Evolutionary conservation across 2,888 invertebrate genomes (phyloP), one percentile per base, ranked within the genome.

Genomic region (Enchytraeus crypticus): DNA sequence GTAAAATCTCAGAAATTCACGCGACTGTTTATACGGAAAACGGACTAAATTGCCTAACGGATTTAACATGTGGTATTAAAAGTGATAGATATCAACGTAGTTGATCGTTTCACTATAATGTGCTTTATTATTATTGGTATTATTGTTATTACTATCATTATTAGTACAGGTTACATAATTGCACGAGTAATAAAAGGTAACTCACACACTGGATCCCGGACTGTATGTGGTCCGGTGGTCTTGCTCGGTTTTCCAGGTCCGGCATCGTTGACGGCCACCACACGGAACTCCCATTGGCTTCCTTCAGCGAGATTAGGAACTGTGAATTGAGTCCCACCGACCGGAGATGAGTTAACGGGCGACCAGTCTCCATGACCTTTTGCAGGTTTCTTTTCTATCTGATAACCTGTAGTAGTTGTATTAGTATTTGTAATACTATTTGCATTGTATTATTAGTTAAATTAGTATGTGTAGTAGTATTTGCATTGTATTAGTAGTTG

Each of bases 241-340:
- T 90, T 92, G 74, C 93, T 93, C 46, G 97, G 96, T 79, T 91
- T 90, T 56, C 97, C 95, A 8, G 72, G 71, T 11, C 80, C 80
- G 18, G 76, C 79, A 62, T 78, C 78, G 66, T 80, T 80, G 51
- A 79, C 73, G n/a, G 79, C 80, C 55, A 68, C 69, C 18, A 83
- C 79, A n/a, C 80, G 66, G 71, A 79, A 80, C 70, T 80, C 79
- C 47, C 75, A 72, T 18, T 74, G 72, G 38, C 71, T 66, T n/a
- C 77, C 78, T 61, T 78, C 78, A 47, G 71, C 68, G 30, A 80
- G 70, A 57, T 72, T 74, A 63, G 72, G 69, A n/a, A 77, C 77
- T 8, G 73, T 72, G 69, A 73, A 75, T 32, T 69, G 70, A 3
- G 74, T 73, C 57, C 73, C 74, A 18, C 71, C 69, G 1, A 73